A percentile compares a stretch with the other conserved stretches of the same genome.
phyloP scores from a whole-genome alignment of 2,113 vertebrate genomes.

The Cranoglanis bouderius region DNA sequence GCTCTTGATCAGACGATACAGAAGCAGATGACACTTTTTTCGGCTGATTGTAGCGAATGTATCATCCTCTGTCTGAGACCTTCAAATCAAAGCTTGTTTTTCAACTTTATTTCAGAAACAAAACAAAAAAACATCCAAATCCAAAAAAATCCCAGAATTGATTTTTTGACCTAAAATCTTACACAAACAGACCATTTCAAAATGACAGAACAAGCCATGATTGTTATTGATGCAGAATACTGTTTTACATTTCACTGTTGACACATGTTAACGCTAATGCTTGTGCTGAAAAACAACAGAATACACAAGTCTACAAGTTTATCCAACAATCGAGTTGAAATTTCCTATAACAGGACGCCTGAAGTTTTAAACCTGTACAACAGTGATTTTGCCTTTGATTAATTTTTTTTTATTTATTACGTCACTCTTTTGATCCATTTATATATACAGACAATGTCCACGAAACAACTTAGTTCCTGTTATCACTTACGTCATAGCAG shows the following conservation, averaged over 20 bases:
- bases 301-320: background rate
- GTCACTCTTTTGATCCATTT: background rate
- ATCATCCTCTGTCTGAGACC: background rate
- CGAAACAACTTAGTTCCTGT: background rate
- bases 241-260: background rate
- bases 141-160: background rate
- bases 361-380: background rate
- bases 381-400: background rate
- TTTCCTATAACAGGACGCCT: background rate
- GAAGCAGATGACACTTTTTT: background rate
- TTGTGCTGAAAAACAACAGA: background rate
- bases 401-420: background rate
- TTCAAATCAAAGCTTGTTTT: background rate
- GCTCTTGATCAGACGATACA: background rate
- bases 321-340: background rate
- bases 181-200: background rate
- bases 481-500: background rate
- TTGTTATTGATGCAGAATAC: background rate
- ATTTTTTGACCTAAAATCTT: background rate
- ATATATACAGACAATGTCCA: background rate
- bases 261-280: background rate
- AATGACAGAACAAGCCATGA: background rate
- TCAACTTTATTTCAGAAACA: background rate
- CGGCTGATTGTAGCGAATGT: no score
- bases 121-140: background rate